A percentile compares a stretch with the other conserved stretches of the same genome.
These are phyloP conservation scores for Drosophila novamexicana DNA, from an alignment of 1,140 invertebrate genomes.

Conservation along the genomic window DNA sequence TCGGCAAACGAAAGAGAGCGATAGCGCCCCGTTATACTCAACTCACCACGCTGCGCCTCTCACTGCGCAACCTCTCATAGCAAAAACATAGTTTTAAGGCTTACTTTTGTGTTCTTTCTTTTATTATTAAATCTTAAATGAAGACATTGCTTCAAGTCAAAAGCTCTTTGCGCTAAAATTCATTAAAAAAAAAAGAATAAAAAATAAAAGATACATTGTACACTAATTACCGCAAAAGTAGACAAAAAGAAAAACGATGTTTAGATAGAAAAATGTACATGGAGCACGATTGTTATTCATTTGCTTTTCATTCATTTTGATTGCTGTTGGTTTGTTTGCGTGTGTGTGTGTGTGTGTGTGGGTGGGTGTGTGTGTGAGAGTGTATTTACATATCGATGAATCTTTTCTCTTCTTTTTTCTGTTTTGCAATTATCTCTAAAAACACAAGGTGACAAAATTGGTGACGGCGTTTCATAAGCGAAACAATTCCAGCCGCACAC, in stretches of 20 bases:
- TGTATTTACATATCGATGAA: conserved; percentile 72
- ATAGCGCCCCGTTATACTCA: neutral
- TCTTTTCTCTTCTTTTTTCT: conserved; percentile 4
- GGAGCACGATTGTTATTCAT: conserved; percentile 25
- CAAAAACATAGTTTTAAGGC: neutral
- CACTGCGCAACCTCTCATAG: neutral
- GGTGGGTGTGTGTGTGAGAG: conserved; percentile 20
- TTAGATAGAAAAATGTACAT: conserved; percentile 34
- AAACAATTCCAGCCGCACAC: conserved; percentile 30
- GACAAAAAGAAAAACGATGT: conserved; percentile 4
- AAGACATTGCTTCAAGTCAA: conserved; percentile 55
- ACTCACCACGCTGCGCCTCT: neutral
- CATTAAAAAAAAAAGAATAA: conserved; percentile 20
- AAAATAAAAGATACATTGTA: conserved; percentile 18
- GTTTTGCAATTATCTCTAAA: conserved; percentile 54
- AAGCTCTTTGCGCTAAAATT: conserved; percentile 24
- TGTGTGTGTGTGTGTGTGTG: conserved; percentile 13
- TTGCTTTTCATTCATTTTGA: conserved; percentile 12
- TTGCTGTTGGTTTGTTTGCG: conserved; percentile 7
- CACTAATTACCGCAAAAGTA: conserved; percentile 11
- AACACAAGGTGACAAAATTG: conserved; percentile 41
- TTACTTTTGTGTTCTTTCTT: conserved; percentile 19
- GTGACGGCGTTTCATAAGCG: conserved; percentile 12
- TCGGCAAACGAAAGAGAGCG: neutral
- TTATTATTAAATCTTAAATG: conserved; percentile 53